Base-by-base conservation (phyloP, 2,888 invertebrate genomes). In the Pharmacophagus antenor region DNA sequence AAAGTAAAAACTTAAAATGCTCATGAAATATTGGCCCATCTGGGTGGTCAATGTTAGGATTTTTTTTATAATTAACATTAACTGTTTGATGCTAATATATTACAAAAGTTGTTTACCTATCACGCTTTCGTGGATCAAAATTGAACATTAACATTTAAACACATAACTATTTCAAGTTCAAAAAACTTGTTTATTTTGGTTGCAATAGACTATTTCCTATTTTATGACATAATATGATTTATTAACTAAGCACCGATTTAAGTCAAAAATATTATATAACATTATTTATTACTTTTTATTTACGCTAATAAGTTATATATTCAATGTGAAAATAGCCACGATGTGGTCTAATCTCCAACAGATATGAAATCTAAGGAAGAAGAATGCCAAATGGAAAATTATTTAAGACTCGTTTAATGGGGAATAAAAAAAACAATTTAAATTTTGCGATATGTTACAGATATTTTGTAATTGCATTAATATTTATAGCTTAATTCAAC, bases 31-130 rank as follows among this genome's bases (percentile, higher is more conserved):
- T 54, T 53, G 21, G 47, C 69, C 72, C 68, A 76, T 78, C 66
- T 67, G 72, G 65, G 70, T 73, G 66, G 69, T 77, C 76, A 75
- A 65, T 67, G 71, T 70, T 71, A 66, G 71, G 67, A 47, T 67
- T 70, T 71, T 37, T 17, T 46, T 49, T 31, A 46, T 44, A 37
- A 51, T 44, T 15, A 31, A 37, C 18, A 20, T 31, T 31, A 18
- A 47, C 18, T 49, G 20, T 53, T 42, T 6, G 15, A 10, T 48
- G 20, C 20, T 41, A n/a, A 21, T 27, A 2, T 7, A 49, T 49
- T 17, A 37, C n/a, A 48, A 48, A 31, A 44, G n/a, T 46, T 12
- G 48, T 25, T 48, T 41, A 41, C 47, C n/a, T 53, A 50, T 49
- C 27, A 56, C 50, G 42, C 50, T 49, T 56, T 42, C 37, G 50